phyloP scores from a whole-genome alignment of 2,113 vertebrate species.

The Channa maculata region DNA sequence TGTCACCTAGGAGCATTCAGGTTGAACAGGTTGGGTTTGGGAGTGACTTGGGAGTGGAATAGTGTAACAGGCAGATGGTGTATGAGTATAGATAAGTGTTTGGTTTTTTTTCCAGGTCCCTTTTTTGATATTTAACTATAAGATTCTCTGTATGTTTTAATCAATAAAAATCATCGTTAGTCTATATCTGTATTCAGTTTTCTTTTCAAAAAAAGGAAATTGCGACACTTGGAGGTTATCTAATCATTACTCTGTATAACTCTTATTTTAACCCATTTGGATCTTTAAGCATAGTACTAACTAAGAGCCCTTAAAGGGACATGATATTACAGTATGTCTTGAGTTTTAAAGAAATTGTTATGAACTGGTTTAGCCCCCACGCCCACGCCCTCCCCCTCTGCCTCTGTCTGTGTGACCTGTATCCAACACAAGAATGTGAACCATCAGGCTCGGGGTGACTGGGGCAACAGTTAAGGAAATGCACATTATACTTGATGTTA shows the following conservation, averaged over 20 bases:
- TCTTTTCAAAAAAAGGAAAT: background rate
- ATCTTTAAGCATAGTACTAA: background rate
- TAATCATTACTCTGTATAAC: background rate
- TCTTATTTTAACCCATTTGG: background rate
- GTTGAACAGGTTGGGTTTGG: slow-evolving; percentile 79
- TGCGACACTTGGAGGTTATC: background rate
- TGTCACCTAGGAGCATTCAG: slow-evolving; percentile 54
- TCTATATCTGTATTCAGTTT: background rate
- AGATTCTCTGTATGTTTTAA: background rate
- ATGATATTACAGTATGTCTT: slow-evolving; percentile 4
- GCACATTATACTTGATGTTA: too few relatives aligned
- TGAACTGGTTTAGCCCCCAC: background rate
- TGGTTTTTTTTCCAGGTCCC: background rate
- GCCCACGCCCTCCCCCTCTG: background rate
- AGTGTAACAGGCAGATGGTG: background rate
- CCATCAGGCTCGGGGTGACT: slow-evolving; percentile 38
- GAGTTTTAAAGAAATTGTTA: slow-evolving; percentile 3
- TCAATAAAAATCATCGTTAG: background rate
- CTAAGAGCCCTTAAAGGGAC: background rate
- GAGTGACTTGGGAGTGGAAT: slow-evolving; percentile 54
- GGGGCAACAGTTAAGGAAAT: background rate
- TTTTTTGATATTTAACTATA: background rate
- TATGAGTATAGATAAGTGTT: background rate
- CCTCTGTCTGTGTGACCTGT: slow-evolving; percentile 6
- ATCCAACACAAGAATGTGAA: slow-evolving; percentile 53